These are phyloP conservation scores for Armadillidium nasatum DNA, from an alignment of 1,140 invertebrate genomes.

Conservation along the genomic window DNA sequence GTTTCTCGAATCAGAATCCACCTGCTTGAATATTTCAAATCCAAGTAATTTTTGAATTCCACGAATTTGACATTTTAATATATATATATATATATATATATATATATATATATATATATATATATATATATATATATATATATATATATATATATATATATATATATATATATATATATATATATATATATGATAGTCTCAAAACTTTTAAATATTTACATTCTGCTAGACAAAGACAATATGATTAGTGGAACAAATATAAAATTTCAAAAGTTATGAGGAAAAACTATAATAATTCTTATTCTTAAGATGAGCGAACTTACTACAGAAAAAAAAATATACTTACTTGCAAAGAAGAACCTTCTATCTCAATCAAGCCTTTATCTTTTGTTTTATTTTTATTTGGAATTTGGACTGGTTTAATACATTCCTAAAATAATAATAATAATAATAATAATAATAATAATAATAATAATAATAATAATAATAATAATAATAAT, in stretches of 20 bases:
- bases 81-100: constrained; percentile 17
- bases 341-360: not conserved
- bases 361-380: not conserved
- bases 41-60: too few relatives aligned
- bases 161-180: constrained; percentile 17
- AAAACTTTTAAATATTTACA: too few relatives aligned
- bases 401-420: not conserved
- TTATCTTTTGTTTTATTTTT: not conserved
- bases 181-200: not conserved
- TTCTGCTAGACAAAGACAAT: too few relatives aligned
- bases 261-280: too few relatives aligned
- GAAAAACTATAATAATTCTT: too few relatives aligned
- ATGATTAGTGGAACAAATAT: too few relatives aligned
- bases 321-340: not conserved
- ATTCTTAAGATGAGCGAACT: too few relatives aligned
- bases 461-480: not conserved
- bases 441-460: not conserved
- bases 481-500: not conserved
- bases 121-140: constrained; percentile 23
- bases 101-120: constrained; percentile 18
- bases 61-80: constrained; percentile 10
- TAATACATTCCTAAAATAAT: not conserved
- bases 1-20: too few relatives aligned
- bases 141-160: constrained; percentile 26
- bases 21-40: too few relatives aligned